These are phyloP conservation scores for Danio jaintianensis DNA, from an alignment of 2,797 vertebrate genomes.

Conservation along the genomic window DNA sequence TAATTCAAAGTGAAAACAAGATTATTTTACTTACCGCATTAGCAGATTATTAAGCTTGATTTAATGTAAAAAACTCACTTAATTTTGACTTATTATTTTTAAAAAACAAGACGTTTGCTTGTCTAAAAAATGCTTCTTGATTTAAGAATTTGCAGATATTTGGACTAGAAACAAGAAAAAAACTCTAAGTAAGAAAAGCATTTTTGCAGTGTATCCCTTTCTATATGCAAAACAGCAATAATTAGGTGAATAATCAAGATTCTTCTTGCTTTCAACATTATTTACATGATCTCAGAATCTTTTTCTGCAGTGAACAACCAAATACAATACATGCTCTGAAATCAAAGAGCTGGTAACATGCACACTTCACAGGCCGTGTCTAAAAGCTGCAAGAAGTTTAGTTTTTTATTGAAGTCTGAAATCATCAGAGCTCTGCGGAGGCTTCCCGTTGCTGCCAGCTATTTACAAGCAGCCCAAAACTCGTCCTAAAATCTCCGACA, in stretches of 20 bases:
- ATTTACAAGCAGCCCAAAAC: slow-evolving; percentile 25
- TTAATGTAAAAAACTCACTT: too few species aligned
- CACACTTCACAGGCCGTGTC: neutral
- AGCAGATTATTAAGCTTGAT: too few species aligned
- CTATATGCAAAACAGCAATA: neutral
- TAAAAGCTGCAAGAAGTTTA: slow-evolving; percentile 27
- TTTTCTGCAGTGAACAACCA: neutral
- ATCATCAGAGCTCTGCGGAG: slow-evolving; percentile 22
- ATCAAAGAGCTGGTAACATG: slow-evolving; percentile 25
- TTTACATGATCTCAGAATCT: neutral
- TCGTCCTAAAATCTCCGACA: slow-evolving; percentile 1
- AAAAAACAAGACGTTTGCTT: too few species aligned
- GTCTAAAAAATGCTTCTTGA: too few species aligned
- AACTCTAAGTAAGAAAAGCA: too few species aligned
- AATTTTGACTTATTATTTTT: too few species aligned
- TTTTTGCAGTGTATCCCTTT: too few species aligned
- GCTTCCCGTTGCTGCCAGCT: slow-evolving; percentile 28
- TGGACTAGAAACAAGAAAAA: too few species aligned
- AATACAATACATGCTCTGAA: neutral
- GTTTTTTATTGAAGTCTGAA: slow-evolving; percentile 43
- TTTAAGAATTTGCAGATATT: too few species aligned
- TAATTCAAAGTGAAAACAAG: too few species aligned
- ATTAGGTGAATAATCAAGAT: neutral
- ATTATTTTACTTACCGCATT: too few species aligned
- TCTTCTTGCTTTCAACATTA: neutral